phyloP scores from a whole-genome alignment of 2,797 vertebrate genomes.

The Scolopax rusticola region DNA sequence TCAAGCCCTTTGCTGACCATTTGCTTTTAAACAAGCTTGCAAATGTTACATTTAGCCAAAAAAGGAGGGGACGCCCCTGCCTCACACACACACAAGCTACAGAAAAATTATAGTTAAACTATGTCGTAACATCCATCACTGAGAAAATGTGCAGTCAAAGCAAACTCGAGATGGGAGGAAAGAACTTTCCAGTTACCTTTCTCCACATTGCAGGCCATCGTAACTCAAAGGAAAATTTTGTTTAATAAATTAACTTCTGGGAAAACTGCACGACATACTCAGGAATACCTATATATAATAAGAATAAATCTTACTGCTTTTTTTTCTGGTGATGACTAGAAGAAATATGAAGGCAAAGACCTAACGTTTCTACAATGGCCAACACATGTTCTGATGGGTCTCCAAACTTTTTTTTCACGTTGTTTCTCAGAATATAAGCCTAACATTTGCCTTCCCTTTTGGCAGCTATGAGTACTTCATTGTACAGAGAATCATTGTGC shows the following conservation, averaged over 20 bases:
- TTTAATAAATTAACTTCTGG: conserved; percentile 67
- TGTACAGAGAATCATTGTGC: not conserved
- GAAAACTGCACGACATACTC: not conserved
- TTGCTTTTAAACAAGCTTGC: conserved; percentile 31
- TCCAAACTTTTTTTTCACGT: not conserved
- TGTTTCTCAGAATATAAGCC: not conserved
- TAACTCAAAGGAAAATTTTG: conserved; percentile 63
- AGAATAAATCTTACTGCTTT: conserved; percentile 35
- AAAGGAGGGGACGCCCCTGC: not conserved
- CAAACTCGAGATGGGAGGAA: conserved; percentile 16
- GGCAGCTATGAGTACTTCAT: not conserved
- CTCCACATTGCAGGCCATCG: not conserved
- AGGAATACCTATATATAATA: conserved; percentile 26
- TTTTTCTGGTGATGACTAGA: conserved; percentile 49
- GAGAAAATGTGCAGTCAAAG: conserved; percentile 50
- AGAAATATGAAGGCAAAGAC: conserved; percentile 44
- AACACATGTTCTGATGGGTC: not conserved
- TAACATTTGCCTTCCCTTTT: conserved; percentile 35
- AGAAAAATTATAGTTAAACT: not conserved
- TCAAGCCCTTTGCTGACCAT: conserved; percentile 35
- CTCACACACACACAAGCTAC: not conserved
- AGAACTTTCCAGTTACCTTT: conserved; percentile 57
- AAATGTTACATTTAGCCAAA: conserved; percentile 9
- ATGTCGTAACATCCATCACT: not conserved
- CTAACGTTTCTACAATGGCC: not conserved